Base-by-base conservation (phyloP, 2,888 invertebrate genomes). In the Drepana falcataria region DNA sequence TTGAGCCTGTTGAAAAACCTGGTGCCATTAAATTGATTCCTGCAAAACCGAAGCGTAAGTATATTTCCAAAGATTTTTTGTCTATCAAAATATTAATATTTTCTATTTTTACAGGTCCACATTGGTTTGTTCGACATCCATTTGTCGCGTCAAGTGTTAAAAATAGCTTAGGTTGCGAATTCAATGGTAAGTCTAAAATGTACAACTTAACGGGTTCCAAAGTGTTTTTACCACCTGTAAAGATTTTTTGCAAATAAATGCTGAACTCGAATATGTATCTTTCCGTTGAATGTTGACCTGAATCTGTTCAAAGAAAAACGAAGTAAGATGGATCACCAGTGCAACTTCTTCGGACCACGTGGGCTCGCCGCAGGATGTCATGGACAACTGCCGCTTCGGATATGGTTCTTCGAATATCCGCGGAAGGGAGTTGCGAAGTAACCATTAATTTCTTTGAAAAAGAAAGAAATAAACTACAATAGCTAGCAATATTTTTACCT, bases 31-130 rank as follows among this genome's bases (percentile, higher is more conserved):
- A 97, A 92, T 89, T 97, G 65, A 97, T 97, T 73, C 95, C 97
- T 69, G 94, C 97, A 64, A 96, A 96, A 92, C 95, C 95, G 65
- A 96, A 96, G 93, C 96, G 97, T 98, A 95, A 96, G 97, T 96
- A 93, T 92, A 63, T 53, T 71, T 67, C 62, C 60, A 62, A 63
- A 62, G 55, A 56, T 66, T 55, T 56, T 34, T 40, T 61, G 53
- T 59, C 68, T 47, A 57, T 60, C 60, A 57, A 61, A 54, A 69
- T 79, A 80, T 67, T 89, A 83, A 91, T 70, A 49, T 75, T 62
- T 78, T 81, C 69, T 81, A 78, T 85, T 82, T 87, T 91, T 91
- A 70, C 91, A 91, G 91, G 85, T 85, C 60, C 65, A 57, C 59
- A 56, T 59, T 61, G 65, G 67, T 69, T 66, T 69, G 61, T 68